Evolutionary conservation across 2,888 invertebrate genomes (phyloP).

Genomic region (Homarus gammarus): DNA sequence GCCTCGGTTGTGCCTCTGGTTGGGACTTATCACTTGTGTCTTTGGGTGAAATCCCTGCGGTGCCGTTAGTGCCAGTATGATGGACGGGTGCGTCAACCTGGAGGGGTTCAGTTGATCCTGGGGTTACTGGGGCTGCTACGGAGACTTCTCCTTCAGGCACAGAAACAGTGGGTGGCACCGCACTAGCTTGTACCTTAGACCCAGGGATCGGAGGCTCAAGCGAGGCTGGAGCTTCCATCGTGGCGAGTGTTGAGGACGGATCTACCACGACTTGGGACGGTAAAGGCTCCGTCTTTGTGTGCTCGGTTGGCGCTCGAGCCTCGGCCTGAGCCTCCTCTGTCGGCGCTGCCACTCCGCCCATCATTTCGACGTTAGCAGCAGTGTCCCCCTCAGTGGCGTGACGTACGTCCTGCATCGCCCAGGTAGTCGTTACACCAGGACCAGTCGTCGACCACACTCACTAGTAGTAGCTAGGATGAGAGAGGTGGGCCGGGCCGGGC

Average conservation of each 20-base stretch:
- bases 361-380: not conserved
- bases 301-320: not conserved
- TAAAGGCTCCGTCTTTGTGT: not conserved
- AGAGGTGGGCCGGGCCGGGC: not conserved
- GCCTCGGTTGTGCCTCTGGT: not conserved
- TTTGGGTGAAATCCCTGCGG: not conserved
- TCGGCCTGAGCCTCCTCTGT: not conserved
- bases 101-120: not conserved
- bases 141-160: not conserved
- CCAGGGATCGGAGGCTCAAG: not conserved
- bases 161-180: not conserved
- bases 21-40: not conserved
- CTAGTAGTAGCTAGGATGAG: not conserved
- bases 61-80: not conserved
- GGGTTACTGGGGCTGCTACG: not conserved
- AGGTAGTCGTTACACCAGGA: not conserved
- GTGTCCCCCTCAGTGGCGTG: constrained; percentile 7
- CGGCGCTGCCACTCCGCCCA: not conserved
- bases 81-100: not conserved
- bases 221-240: not conserved
- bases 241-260: not conserved
- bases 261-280: not conserved
- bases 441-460: not conserved
- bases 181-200: too few relatives aligned
- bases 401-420: constrained; percentile 51